These are phyloP conservation scores for Ormyrus thymus DNA, from an alignment of 2,888 invertebrate genomes.

Conservation along the genomic window DNA sequence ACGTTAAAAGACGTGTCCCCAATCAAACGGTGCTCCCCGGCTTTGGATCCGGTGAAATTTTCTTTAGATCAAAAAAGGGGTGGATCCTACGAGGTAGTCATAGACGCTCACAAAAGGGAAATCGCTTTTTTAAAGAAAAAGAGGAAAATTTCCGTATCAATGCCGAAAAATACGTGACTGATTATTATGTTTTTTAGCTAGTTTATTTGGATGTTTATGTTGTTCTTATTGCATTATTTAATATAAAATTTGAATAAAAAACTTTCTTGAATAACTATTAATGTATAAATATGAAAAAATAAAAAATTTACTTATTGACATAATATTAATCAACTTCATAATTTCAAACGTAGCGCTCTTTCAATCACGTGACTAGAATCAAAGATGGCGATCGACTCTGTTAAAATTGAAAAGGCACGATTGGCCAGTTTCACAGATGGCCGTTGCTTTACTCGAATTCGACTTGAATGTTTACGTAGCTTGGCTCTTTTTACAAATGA, in stretches of 20 bases:
- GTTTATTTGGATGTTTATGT: no score
- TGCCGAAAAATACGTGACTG: no score
- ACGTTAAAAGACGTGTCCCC: no score
- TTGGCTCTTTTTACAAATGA: constrained; percentile 11
- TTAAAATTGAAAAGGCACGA: neutral
- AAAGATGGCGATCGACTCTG: constrained; percentile 11
- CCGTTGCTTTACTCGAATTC: constrained; percentile 44
- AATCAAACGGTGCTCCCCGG: no score
- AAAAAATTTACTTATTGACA: neutral
- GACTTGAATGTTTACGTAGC: constrained; percentile 52
- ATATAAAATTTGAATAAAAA: neutral
- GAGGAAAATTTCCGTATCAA: no score
- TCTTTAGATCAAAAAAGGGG: no score
- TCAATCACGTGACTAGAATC: constrained; percentile 21
- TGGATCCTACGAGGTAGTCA: no score
- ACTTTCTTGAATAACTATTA: neutral
- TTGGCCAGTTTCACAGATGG: constrained; percentile 41
- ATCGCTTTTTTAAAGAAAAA: no score
- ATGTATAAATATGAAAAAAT: neutral
- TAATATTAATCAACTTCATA: neutral
- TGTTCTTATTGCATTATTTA: no score
- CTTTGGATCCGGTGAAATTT: no score
- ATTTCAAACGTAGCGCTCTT: constrained; percentile 13
- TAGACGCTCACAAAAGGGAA: no score
- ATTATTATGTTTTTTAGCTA: no score